Evolutionary conservation across 2,888 invertebrate species (phyloP).

Genomic region (Syrista parreyssii): DNA sequence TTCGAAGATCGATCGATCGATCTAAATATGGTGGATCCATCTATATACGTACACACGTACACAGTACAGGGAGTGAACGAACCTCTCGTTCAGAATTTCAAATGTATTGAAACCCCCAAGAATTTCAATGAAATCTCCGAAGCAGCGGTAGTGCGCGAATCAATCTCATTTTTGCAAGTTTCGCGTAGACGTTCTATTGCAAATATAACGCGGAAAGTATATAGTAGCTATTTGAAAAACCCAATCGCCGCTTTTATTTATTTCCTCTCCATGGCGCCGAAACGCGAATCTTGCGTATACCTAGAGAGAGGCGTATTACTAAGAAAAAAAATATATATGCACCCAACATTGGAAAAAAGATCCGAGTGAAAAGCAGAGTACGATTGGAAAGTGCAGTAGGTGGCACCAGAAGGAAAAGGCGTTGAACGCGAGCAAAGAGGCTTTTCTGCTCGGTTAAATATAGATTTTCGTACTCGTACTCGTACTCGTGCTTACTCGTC

Average conservation of each 20-base stretch:
- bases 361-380: background rate
- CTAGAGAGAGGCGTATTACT: background rate
- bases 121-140: conserved; percentile 7
- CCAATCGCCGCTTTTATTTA: conserved; percentile 26
- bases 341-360: background rate
- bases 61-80: background rate
- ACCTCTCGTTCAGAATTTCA: background rate
- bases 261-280: conserved; percentile 8
- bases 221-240: conserved; percentile 5
- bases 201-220: background rate
- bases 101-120: conserved; percentile 6
- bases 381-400: background rate
- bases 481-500: background rate
- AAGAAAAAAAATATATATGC: background rate
- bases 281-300: background rate
- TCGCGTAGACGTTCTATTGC: background rate
- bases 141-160: conserved; percentile 8
- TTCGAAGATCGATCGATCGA: background rate
- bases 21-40: background rate
- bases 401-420: conserved; percentile 20
- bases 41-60: background rate
- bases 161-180: conserved; percentile 15
- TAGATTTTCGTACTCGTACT: conserved; percentile 15
- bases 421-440: conserved; percentile 39
- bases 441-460: conserved; percentile 40